Evolutionary conservation across 1,140 invertebrate genomes (phyloP).

Genomic region (Cydia splendana): DNA sequence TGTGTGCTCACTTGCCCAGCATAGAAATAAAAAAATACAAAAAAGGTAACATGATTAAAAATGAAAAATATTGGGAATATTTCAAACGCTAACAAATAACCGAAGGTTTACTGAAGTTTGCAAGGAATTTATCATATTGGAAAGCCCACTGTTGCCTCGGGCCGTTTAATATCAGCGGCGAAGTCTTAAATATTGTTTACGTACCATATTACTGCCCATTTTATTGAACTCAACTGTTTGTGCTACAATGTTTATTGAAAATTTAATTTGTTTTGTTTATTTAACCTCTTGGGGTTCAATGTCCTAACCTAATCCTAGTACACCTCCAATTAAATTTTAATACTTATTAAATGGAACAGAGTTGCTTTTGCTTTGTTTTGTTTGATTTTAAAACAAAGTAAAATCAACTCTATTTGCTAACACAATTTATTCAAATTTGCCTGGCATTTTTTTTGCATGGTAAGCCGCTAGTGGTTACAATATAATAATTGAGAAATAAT

Average conservation of each 20-base stretch:
- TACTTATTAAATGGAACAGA: no score
- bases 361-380: no score
- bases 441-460: no score
- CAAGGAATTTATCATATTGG: constrained; percentile 53
- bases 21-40: no score
- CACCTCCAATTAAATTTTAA: no score
- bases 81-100: constrained; percentile 34
- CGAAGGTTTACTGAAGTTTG: constrained; percentile 41
- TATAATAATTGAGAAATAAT: neutral
- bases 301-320: no score
- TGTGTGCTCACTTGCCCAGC: no score
- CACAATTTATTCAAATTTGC: no score
- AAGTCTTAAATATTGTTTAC: constrained; percentile 43
- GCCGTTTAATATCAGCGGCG: constrained; percentile 44
- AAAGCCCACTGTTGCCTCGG: constrained; percentile 46
- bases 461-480: neutral
- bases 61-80: constrained; percentile 43
- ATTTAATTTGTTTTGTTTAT: neutral
- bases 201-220: constrained; percentile 21
- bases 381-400: no score
- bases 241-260: constrained; percentile 12
- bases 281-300: neutral
- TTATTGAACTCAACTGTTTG: constrained; percentile 14
- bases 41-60: constrained; percentile 21
- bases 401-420: no score